A percentile compares a stretch with the other conserved stretches of the same genome.
Evolutionary conservation across 2,888 invertebrate species (phyloP).

Genomic region (Hofmannophila pseudospretella): DNA sequence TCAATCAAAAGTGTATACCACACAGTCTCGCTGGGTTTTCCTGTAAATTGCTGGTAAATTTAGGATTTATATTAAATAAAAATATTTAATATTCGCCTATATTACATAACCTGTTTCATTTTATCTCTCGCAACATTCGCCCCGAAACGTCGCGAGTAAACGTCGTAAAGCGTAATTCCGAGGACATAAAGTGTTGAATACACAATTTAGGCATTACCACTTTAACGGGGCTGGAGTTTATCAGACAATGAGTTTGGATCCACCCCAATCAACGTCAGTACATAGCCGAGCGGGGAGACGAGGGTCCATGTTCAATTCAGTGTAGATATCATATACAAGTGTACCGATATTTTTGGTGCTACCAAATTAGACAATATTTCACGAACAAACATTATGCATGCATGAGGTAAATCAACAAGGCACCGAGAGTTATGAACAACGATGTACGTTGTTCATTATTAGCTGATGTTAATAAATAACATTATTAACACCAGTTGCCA

Average conservation of each 20-base stretch:
- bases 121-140: constrained; percentile 1
- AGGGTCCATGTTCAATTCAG: constrained; percentile 1
- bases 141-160: not conserved
- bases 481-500: too few species aligned
- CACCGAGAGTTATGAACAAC: too few species aligned
- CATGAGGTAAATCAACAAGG: too few species aligned
- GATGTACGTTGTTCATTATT: too few species aligned
- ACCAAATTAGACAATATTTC: too few species aligned
- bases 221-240: constrained; percentile 1
- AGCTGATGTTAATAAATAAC: too few species aligned
- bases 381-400: too few species aligned
- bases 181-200: constrained; percentile 1
- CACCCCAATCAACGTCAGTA: constrained; percentile 6
- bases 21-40: constrained; percentile 31
- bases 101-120: constrained; percentile 39
- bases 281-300: not conserved
- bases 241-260: constrained; percentile 2
- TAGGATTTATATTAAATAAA: constrained; percentile 64
- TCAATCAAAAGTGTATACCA: constrained; percentile 12
- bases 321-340: too few species aligned
- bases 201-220: not conserved
- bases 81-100: constrained; percentile 71
- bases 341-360: too few species aligned
- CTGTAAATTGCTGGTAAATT: constrained; percentile 54
- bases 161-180: constrained; percentile 1